Percentiles rank a stretch among this genome's conserved stretches.
These are phyloP conservation scores for Notocelia uddmanniana DNA, from an alignment of 2,888 invertebrate species.

Conservation along the genomic window DNA sequence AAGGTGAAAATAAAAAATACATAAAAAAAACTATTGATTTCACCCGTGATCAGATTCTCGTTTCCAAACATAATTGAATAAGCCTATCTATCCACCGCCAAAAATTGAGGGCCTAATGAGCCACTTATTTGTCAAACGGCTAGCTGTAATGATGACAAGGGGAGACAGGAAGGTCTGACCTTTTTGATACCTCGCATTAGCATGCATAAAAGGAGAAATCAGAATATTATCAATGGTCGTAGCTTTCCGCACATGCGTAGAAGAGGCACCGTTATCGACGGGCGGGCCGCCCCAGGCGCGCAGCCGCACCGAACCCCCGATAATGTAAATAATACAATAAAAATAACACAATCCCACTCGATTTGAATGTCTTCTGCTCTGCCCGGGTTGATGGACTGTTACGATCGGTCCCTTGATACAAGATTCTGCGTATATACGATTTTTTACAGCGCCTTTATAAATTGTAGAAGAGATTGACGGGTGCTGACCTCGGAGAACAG, in stretches of 20 bases:
- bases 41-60: not conserved
- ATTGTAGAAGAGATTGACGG: slow-evolving; percentile 54
- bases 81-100: slow-evolving; percentile 14
- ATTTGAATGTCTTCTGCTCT: slow-evolving; percentile 71
- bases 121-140: slow-evolving; percentile 57
- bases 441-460: slow-evolving; percentile 62
- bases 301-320: slow-evolving; percentile 68
- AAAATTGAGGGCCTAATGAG: slow-evolving; percentile 42
- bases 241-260: slow-evolving; percentile 80
- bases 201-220: slow-evolving; percentile 81
- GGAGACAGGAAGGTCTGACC: slow-evolving; percentile 62
- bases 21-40: not conserved
- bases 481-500: slow-evolving; percentile 55
- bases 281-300: slow-evolving; percentile 61
- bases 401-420: slow-evolving; percentile 54
- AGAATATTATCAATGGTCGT: slow-evolving; percentile 74
- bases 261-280: slow-evolving; percentile 68
- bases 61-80: not conserved
- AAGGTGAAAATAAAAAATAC: no score
- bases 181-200: slow-evolving; percentile 75
- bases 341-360: slow-evolving; percentile 75
- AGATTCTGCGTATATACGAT: slow-evolving; percentile 53
- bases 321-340: slow-evolving; percentile 81
- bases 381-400: slow-evolving; percentile 57
- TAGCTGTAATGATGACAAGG: slow-evolving; percentile 57